Conservation (phyloP, 2,888 invertebrate genomes). For the Clitarchus hookeri region DNA sequence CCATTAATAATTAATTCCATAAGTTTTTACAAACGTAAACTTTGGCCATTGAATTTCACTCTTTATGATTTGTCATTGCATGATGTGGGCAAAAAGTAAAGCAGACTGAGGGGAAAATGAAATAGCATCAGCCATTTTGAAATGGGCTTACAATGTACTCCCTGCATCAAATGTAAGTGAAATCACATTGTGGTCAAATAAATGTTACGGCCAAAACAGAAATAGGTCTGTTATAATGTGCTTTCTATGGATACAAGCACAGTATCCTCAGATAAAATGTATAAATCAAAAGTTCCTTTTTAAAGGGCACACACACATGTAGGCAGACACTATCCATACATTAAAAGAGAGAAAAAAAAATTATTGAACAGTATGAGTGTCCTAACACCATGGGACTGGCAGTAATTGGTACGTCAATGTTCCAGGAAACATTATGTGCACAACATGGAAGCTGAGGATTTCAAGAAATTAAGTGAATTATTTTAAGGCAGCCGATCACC, state of each 20-base stretch:
- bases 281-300: neutral
- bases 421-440: too few relatives aligned
- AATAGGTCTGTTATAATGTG: neutral
- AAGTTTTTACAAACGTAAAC: neutral
- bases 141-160: neutral
- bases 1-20: neutral
- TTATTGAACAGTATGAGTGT: too few relatives aligned
- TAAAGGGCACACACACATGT: neutral
- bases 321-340: too few relatives aligned
- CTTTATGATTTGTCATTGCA: neutral
- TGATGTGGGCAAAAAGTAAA: neutral
- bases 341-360: too few relatives aligned
- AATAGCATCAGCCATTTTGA: too few relatives aligned
- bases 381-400: too few relatives aligned
- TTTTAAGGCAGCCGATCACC: too few relatives aligned
- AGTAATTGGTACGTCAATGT: too few relatives aligned
- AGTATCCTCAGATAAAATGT: neutral
- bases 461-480: too few relatives aligned
- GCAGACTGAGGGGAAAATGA: too few relatives aligned
- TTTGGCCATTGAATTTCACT: neutral
- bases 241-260: neutral
- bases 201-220: neutral
- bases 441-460: too few relatives aligned
- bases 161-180: neutral
- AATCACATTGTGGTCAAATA: neutral